A percentile compares a stretch with the other conserved stretches of the same genome.
phyloP scores from a whole-genome alignment of 1,140 invertebrate species.

The Wiebesia pumilae region DNA sequence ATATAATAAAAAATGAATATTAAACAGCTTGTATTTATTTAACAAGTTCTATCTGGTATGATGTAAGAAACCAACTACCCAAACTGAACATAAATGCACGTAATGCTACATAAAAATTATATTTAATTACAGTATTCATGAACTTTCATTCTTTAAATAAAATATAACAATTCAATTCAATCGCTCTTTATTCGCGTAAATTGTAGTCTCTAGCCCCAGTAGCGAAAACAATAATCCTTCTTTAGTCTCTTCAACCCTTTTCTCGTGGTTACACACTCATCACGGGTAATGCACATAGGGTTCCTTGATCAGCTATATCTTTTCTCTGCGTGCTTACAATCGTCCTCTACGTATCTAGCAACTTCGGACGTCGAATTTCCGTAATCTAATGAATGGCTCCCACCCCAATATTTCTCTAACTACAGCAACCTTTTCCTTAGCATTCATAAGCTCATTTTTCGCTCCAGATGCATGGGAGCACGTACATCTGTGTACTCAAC shows the following conservation, averaged over 20 bases:
- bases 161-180: conserved; percentile 29
- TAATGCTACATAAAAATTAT: too few species aligned
- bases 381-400: conserved; percentile 73
- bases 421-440: conserved; percentile 31
- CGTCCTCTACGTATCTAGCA: conserved; percentile 53
- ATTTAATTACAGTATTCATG: background rate
- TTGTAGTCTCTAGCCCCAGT: background rate
- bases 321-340: conserved; percentile 50
- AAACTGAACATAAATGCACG: too few species aligned
- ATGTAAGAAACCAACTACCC: too few species aligned
- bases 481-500: conserved; percentile 51
- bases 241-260: conserved; percentile 61
- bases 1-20: too few species aligned
- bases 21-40: too few species aligned
- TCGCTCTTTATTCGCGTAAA: conserved; percentile 35
- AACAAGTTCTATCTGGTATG: too few species aligned
- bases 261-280: conserved; percentile 57
- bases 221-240: conserved; percentile 61
- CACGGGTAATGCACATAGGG: conserved; percentile 57
- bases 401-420: conserved; percentile 62
- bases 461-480: conserved; percentile 57
- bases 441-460: conserved; percentile 55
- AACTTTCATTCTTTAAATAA: background rate
- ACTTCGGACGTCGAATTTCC: conserved; percentile 65
- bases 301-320: conserved; percentile 62